Conservation (phyloP, 2,797 vertebrate genomes). For the Protonibea diacanthus region DNA sequence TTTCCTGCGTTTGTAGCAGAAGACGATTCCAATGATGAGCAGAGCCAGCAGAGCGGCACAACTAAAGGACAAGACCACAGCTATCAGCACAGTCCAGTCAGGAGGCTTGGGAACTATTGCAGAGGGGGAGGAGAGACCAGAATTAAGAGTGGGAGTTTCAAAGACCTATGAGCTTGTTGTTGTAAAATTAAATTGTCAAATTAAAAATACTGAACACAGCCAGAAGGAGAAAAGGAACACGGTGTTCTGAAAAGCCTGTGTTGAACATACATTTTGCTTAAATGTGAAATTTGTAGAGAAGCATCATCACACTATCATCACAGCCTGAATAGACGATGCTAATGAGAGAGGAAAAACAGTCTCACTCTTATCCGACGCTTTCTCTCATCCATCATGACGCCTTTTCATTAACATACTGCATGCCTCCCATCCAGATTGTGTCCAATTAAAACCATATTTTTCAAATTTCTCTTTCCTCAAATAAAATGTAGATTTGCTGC, state of each 20-base stretch:
- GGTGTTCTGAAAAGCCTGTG: not conserved
- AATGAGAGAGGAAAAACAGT: not conserved
- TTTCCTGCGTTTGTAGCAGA: slow-evolving; percentile 78
- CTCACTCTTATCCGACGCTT: not conserved
- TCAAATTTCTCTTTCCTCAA: not conserved
- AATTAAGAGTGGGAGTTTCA: not conserved
- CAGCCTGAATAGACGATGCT: not conserved
- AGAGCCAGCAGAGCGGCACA: slow-evolving; percentile 77
- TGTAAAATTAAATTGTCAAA: not conserved
- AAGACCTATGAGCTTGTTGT: not conserved
- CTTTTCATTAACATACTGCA: not conserved
- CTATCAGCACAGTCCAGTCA: slow-evolving; percentile 83
- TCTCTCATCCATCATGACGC: not conserved
- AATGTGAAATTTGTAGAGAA: not conserved
- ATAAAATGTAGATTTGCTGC: not conserved
- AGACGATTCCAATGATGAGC: slow-evolving; percentile 77
- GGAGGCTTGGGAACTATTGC: slow-evolving; percentile 65
- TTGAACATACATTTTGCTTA: not conserved
- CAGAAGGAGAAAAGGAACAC: not conserved
- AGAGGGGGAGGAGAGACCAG: not conserved
- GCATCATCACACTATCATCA: not conserved
- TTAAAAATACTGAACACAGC: not conserved
- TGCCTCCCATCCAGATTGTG: not conserved
- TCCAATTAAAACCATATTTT: not conserved
- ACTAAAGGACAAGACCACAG: slow-evolving; percentile 77